Evolutionary conservation across 64 coral and sea anemone species (phyloP).

Genomic region (Pocillopora verrucosa): DNA sequence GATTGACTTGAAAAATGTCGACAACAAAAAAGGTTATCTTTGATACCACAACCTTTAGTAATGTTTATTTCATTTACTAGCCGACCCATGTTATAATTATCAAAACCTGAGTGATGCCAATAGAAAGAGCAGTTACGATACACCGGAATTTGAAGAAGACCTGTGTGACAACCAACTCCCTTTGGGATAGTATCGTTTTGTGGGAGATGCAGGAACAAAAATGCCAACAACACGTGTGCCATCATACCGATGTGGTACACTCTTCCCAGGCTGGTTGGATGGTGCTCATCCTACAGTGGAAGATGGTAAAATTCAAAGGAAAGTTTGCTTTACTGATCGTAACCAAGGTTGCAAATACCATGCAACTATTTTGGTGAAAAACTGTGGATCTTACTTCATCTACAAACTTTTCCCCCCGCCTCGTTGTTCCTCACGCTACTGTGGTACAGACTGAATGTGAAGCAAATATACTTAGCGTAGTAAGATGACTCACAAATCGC

Average conservation of each 20-base stretch:
- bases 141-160: too few relatives aligned
- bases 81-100: too few relatives aligned
- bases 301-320: not conserved
- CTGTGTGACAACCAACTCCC: not conserved
- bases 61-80: too few relatives aligned
- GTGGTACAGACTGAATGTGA: not conserved
- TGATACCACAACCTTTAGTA: too few relatives aligned
- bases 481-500: too few relatives aligned
- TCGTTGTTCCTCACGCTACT: not conserved
- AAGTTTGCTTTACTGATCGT: not conserved
- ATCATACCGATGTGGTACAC: not conserved
- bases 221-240: not conserved
- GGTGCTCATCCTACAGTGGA: not conserved
- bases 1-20: too few relatives aligned
- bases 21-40: too few relatives aligned
- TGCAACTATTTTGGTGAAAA: not conserved
- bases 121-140: too few relatives aligned
- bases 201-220: not conserved
- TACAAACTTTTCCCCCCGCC: too few relatives aligned
- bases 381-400: not conserved
- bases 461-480: too few relatives aligned
- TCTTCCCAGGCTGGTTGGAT: not conserved
- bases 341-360: not conserved
- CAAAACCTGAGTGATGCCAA: too few relatives aligned
- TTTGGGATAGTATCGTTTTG: not conserved